phyloP scores from a whole-genome alignment of 2,113 vertebrate genomes.

The Channa argus region DNA sequence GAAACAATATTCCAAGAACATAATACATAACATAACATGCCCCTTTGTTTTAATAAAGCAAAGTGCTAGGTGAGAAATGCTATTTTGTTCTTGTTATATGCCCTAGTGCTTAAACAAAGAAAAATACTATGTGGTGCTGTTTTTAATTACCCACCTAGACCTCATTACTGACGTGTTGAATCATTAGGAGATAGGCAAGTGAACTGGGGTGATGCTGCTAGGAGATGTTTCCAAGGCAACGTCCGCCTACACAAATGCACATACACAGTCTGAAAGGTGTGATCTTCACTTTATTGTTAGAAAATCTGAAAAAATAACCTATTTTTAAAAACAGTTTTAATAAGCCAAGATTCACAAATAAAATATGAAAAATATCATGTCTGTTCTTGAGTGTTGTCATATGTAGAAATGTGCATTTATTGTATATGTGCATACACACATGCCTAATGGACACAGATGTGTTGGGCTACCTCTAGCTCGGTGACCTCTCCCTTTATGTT shows the following conservation, averaged over 20 bases:
- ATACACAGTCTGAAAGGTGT: constrained; percentile 1
- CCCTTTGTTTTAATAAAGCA: constrained; percentile 5
- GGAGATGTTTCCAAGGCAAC: constrained; percentile 58
- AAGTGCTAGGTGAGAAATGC: neutral
- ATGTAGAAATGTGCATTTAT: neutral
- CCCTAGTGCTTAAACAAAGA: constrained; percentile 14
- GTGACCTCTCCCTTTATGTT: constrained; percentile 68
- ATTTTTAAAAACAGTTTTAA: constrained; percentile 4
- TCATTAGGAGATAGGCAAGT: constrained; percentile 48
- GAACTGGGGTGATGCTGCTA: constrained; percentile 47
- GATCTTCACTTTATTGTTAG: constrained; percentile 1
- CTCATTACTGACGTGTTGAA: constrained; percentile 60
- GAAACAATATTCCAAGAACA: neutral
- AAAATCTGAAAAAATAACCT: neutral
- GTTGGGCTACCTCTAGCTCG: constrained; percentile 30
- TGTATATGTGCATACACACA: neutral
- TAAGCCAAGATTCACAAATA: neutral
- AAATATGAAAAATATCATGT: neutral
- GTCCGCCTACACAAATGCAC: constrained; percentile 13
- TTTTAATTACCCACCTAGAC: constrained; percentile 62
- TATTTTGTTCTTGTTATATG: constrained; percentile 24
- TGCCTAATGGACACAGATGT: constrained; percentile 62
- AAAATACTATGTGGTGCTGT: constrained; percentile 19
- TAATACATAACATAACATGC: neutral
- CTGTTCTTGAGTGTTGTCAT: neutral